Evolutionary conservation across 2,888 invertebrate genomes (phyloP), one percentile per base, ranked within the genome.

Genomic region (Priocnemis perturbator): DNA sequence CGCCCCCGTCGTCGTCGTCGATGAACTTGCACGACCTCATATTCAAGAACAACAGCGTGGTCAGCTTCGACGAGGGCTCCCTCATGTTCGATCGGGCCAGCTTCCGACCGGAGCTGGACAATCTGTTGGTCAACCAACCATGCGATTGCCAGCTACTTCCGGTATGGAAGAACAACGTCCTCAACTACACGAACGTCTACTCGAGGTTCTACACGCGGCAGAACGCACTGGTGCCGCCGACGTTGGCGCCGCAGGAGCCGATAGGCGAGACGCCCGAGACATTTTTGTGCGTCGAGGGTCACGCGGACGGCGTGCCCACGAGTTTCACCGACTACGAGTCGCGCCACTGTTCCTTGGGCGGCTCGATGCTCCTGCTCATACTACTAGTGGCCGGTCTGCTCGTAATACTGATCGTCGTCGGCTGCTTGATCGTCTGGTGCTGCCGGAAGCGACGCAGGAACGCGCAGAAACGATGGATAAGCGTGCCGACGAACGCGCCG

Each of bases 21-120:
- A 63, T 85, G 81, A 83, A 90, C 7, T 88, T 88, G 21, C 92
- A 91, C 79, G 92, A 91, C 82, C 90, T 92, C 64, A 88, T 90
- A 20, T 92, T 95, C 77, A 92, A 93, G 78, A 93, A 93, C 80
- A 94, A 94, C 82, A 93, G 91, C 15, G 89, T 94, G 53, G 89
- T 89, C 0, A 87, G 87, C 63, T 89, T 94, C 79, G 91, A 90
- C 45, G 91, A 91, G 2, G 90, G 91, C 5, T 92, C 94, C 3
- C 87, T 95, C 48, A 88, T 90, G 73, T 91, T 93, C 83, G 92
- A 93, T 85, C 87, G 90, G 3, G 87, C 89, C 11, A 91, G 92
- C 72, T 91, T 94, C 73, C 89, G 90, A 19, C 87, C 92, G 45
- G 91, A 92, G 69, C 89, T 93, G 26, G 91, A 91, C 69, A 91